Base-by-base conservation (phyloP, 1,140 invertebrate species). In the Drosophila fuyamai region DNA sequence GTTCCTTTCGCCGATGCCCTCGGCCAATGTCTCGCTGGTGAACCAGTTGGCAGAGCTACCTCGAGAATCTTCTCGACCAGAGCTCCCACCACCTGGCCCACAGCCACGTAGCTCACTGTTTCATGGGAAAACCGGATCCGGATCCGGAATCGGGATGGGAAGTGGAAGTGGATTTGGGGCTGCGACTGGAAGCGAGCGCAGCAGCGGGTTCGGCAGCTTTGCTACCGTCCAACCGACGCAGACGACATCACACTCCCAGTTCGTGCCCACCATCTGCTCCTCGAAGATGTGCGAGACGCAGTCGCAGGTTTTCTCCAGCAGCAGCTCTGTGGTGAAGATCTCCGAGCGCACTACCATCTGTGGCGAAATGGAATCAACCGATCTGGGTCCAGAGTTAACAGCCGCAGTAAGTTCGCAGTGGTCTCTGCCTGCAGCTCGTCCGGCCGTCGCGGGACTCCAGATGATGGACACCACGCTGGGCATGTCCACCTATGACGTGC, bases 381-480 rank as follows among this genome's bases (percentile, higher is more conserved):
- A 81, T 16, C 54, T 65, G 8, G 51, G 44, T 4, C 14, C 54
- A 27, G 16, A 36, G 13, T 8, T 48, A 9, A 54, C 27, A 29
- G 14, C 10, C 5, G 46, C 4, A 6, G 8, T 60, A n/a, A 71
- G 27, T 0, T 65, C 44, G 5, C 41, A 44, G 13, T 81, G 63
- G 77, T 50, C 81, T 5, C 36, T 68, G 62, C 81, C 58, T 9
- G 10, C 41, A 13, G 35, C 18, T 9, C 41, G 27, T 7, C 38
- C 4, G 2, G 23, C 16, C 10, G 35, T 41, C 0, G 79, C 65
- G n/a, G 23, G 41, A 2, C 44, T 32, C 0, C 68, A 73, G 13
- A 74, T 90, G 68, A n/a, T 90, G 14, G 82, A 92, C 57, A 92
- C 91, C 9, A 92, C 91, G 3, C 57, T 92, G 48, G 82, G 71